A percentile compares a stretch with the other conserved stretches of the same genome.
phyloP scores from a whole-genome alignment of 37 sponge, comb jelly and placozoan genomes.

The Mnemiopsis leidyi region DNA sequence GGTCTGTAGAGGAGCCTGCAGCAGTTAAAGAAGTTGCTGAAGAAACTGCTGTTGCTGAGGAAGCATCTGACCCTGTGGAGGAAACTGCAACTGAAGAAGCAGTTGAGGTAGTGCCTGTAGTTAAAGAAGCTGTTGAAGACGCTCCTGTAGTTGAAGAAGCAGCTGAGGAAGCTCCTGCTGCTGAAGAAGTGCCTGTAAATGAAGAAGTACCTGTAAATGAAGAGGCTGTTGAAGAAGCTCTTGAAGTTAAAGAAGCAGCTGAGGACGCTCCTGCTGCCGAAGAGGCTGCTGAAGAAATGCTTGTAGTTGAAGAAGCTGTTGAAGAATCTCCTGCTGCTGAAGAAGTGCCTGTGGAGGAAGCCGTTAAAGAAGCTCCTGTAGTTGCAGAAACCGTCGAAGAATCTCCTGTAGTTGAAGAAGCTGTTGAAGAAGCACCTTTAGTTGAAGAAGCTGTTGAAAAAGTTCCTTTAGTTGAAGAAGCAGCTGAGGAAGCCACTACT shows the following conservation, averaged over 20 bases:
- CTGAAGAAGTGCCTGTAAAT: not conserved
- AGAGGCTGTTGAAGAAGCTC: not conserved
- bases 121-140: not conserved
- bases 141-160: not conserved
- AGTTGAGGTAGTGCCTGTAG: not conserved
- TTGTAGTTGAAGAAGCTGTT: not conserved
- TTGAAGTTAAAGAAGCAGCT: not conserved
- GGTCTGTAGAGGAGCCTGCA: not conserved
- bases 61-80: not conserved
- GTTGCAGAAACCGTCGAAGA: not conserved
- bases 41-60: not conserved
- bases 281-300: not conserved
- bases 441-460: not conserved
- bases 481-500: not conserved
- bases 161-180: not conserved
- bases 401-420: not conserved
- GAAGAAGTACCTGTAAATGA: not conserved
- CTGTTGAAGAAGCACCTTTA: not conserved
- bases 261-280: not conserved
- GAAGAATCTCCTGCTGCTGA: not conserved
- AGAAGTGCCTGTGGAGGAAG: constrained; percentile 5
- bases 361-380: not conserved
- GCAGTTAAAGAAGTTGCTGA: not conserved
- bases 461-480: not conserved
- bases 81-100: not conserved